A percentile compares a stretch with the other conserved stretches of the same genome.
Conservation (phyloP, 2,888 invertebrate species). For the Osmoderma eremita region DNA sequence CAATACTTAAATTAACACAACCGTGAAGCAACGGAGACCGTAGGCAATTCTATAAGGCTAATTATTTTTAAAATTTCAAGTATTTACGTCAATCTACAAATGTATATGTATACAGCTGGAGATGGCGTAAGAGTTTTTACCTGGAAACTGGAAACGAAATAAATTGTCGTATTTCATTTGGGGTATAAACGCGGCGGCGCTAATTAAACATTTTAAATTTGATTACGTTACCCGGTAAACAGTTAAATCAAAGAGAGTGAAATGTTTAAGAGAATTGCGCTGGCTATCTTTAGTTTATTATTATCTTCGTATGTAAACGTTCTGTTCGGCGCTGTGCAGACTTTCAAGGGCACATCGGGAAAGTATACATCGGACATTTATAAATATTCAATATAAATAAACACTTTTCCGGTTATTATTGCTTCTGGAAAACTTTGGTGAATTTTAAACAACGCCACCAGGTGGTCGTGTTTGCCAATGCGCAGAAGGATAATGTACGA, state of each 20-base stretch:
- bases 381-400: constrained; percentile 33
- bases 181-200: constrained; percentile 3
- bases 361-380: constrained; percentile 8
- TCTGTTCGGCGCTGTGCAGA: constrained; percentile 4
- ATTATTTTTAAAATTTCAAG: too few relatives aligned
- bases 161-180: too few relatives aligned
- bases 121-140: too few relatives aligned
- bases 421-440: constrained; percentile 23
- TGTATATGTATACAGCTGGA: too few relatives aligned
- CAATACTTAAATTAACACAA: too few relatives aligned
- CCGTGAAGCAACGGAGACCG: too few relatives aligned
- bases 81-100: too few relatives aligned
- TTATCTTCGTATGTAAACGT: constrained; percentile 13
- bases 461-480: too few relatives aligned
- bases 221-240: constrained; percentile 14
- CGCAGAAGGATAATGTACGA: too few relatives aligned
- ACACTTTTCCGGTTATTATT: constrained; percentile 28
- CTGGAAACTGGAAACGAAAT: too few relatives aligned
- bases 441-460: constrained; percentile 32
- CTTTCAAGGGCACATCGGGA: constrained; percentile 21
- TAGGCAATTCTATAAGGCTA: too few relatives aligned
- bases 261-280: constrained; percentile 29
- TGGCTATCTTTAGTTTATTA: constrained; percentile 24
- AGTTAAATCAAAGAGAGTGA: constrained; percentile 26
- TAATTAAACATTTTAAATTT: constrained; percentile 22